phyloP scores from a whole-genome alignment of 2,888 invertebrate genomes.

The Carcina quercana region DNA sequence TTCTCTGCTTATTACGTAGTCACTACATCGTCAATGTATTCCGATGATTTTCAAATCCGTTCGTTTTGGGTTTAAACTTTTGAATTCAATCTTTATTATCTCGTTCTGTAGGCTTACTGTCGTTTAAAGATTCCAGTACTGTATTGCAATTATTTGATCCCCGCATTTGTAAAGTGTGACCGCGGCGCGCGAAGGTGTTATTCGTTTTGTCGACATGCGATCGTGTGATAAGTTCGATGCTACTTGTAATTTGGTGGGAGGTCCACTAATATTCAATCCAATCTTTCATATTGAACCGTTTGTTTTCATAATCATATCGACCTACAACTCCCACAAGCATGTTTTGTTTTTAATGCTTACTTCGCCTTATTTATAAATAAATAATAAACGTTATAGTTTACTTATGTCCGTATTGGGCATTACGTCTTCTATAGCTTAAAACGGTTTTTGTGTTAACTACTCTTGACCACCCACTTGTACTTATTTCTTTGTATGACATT shows the following conservation, averaged over 20 bases:
- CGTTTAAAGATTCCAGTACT: conserved; percentile 19
- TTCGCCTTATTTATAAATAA: no score
- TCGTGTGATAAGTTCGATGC: conserved; percentile 46
- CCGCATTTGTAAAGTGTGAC: conserved; percentile 58
- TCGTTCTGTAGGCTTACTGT: conserved; percentile 24
- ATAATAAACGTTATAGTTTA: no score
- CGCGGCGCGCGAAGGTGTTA: conserved; percentile 50
- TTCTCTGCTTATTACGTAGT: conserved; percentile 30
- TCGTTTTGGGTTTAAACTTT: conserved; percentile 19
- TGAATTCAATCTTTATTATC: conserved; percentile 29
- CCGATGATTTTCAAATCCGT: conserved; percentile 33
- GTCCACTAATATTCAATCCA: conserved; percentile 35
- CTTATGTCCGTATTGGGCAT: no score
- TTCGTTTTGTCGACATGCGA: conserved; percentile 62
- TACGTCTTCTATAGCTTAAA: no score
- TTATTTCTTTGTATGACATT: no score
- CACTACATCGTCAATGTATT: conserved; percentile 37
- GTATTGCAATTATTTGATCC: conserved; percentile 50
- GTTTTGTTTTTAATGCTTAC: no score
- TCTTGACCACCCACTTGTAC: no score
- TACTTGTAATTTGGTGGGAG: conserved; percentile 60
- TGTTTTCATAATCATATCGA: conserved; percentile 5
- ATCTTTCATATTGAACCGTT: conserved; percentile 23
- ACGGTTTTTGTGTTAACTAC: no score
- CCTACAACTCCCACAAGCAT: no score